Evolutionary conservation across 2,113 vertebrate species (phyloP).

Genomic region (Ibidorhyncha struthersii): DNA sequence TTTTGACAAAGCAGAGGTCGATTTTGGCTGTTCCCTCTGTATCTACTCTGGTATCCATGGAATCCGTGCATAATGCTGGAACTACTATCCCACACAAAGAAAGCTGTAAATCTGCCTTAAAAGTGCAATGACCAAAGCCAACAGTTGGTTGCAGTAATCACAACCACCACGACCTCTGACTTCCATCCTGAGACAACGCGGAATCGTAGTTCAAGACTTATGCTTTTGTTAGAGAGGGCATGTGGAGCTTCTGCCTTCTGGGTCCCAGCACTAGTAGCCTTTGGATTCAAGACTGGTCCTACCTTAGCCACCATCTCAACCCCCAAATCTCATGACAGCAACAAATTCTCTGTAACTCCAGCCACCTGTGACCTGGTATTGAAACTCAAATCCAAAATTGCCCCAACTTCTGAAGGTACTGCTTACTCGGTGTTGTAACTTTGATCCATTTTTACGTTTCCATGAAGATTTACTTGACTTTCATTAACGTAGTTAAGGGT

Average conservation of each 20-base stretch:
- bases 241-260: neutral
- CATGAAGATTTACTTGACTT: neutral
- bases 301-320: neutral
- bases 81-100: neutral
- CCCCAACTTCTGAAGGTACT: neutral
- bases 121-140: neutral
- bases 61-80: neutral
- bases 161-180: neutral
- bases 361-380: neutral
- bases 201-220: neutral
- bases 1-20: neutral
- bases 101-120: neutral
- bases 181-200: neutral
- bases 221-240: neutral
- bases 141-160: neutral
- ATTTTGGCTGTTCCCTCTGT: neutral
- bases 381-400: neutral
- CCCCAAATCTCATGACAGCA: neutral
- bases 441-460: too few relatives aligned
- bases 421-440: neutral
- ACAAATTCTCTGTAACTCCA: neutral
- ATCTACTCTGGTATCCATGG: neutral
- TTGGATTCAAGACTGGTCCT: neutral
- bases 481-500: neutral
- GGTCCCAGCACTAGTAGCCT: neutral